These are phyloP conservation scores for Heliconius hewitsoni DNA, from an alignment of 1,140 invertebrate species.

Conservation along the genomic window DNA sequence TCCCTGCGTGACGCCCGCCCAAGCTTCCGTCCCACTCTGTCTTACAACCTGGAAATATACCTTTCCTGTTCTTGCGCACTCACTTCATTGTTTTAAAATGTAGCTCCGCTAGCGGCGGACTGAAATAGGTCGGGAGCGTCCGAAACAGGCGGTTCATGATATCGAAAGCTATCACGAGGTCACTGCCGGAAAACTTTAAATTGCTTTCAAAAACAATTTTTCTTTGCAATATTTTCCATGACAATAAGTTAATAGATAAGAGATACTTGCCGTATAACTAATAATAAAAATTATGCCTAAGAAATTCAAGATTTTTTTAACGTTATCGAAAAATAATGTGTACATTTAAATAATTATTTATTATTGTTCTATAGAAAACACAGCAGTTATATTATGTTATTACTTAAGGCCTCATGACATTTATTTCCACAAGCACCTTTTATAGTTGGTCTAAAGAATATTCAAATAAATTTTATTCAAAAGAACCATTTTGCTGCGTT, in stretches of 20 bases:
- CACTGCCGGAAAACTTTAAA: constrained; percentile 61
- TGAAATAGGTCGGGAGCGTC: constrained; percentile 79
- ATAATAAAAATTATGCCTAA: too few relatives aligned
- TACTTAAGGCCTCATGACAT: constrained; percentile 58
- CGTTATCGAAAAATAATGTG: too few relatives aligned
- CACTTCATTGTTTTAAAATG: constrained; percentile 76
- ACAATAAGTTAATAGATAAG: neutral
- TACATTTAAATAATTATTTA: too few relatives aligned
- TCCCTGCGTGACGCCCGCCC: constrained; percentile 70
- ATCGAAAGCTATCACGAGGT: constrained; percentile 76
- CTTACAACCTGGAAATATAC: constrained; percentile 59
- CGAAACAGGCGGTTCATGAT: constrained; percentile 71
- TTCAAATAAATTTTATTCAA: too few relatives aligned
- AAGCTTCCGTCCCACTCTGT: constrained; percentile 62
- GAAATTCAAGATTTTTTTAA: too few relatives aligned
- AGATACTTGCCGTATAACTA: too few relatives aligned
- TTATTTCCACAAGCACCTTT: neutral
- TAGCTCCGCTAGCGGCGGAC: constrained; percentile 66
- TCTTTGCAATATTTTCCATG: neutral
- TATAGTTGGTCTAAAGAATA: neutral
- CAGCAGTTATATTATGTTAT: constrained; percentile 26
- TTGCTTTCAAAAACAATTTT: constrained; percentile 11
- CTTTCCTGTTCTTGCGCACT: constrained; percentile 66
- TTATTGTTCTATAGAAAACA: neutral
- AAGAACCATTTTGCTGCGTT: too few relatives aligned